A percentile compares a stretch with the other conserved stretches of the same genome.
Evolutionary conservation across 2,113 vertebrate genomes (phyloP).

Genomic region (Poecile atricapillus): DNA sequence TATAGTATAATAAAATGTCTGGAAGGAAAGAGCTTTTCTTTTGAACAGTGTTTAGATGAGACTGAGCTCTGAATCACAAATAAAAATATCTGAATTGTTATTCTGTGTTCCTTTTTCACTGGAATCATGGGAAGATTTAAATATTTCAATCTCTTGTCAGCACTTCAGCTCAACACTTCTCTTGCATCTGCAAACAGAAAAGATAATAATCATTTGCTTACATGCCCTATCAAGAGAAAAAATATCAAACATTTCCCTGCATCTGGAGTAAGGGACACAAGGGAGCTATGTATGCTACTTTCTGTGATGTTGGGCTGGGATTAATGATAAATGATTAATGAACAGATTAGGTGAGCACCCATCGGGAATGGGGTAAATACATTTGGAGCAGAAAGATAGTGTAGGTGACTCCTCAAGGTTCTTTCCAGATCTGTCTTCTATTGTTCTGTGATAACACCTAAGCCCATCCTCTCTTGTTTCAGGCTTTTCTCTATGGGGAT

Average conservation of each 20-base stretch:
- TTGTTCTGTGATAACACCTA: background rate
- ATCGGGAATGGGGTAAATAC: background rate
- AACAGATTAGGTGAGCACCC: conserved; percentile 10
- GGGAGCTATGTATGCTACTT: conserved; percentile 4
- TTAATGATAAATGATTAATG: conserved; percentile 30
- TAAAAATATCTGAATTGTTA: background rate
- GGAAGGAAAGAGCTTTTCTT: background rate
- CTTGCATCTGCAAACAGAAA: conserved; percentile 46
- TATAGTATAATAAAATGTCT: background rate
- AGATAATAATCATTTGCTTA: conserved; percentile 39
- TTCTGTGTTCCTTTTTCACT: background rate
- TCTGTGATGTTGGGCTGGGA: conserved; percentile 1
- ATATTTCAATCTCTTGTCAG: conserved; percentile 35
- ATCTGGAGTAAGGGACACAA: background rate
- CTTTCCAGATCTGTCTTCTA: background rate
- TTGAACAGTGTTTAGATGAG: background rate
- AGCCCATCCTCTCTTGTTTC: background rate
- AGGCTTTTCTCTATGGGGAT: background rate
- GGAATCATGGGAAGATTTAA: conserved; percentile 9
- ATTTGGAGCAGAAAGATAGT: background rate
- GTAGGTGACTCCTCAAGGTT: conserved; percentile 7
- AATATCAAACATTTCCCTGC: conserved; percentile 1
- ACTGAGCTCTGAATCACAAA: background rate
- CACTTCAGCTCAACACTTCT: conserved; percentile 19
- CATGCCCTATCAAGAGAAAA: conserved; percentile 27